Conservation (phyloP, 2,113 vertebrate species). For the Eleginops maclovinus region DNA sequence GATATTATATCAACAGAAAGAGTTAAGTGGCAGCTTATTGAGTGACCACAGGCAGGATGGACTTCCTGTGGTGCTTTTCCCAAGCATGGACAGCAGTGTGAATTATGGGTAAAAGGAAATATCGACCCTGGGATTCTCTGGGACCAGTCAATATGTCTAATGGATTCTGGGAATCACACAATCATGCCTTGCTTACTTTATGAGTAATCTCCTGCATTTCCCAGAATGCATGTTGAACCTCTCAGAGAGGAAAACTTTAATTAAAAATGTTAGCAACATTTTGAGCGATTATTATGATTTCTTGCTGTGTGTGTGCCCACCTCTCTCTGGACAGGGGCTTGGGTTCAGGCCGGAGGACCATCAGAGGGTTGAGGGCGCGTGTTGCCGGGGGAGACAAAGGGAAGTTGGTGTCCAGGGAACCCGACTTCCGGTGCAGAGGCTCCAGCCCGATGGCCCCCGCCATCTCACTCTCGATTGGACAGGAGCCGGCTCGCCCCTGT, state of each 20-base stretch:
- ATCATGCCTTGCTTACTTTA: background rate
- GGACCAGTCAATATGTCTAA: constrained; percentile 1
- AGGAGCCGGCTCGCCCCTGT: constrained; percentile 89
- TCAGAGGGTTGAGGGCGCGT: constrained; percentile 86
- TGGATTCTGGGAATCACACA: background rate
- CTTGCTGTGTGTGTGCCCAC: constrained; percentile 72
- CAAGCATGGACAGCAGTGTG: background rate
- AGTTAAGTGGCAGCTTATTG: no score
- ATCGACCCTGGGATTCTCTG: background rate
- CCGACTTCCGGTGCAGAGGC: constrained; percentile 96
- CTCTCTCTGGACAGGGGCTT: constrained; percentile 95
- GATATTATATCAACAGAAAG: no score
- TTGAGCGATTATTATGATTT: background rate
- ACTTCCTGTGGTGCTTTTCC: background rate
- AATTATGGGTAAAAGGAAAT: constrained; percentile 1
- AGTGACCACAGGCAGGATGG: no score
- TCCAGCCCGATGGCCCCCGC: constrained; percentile 94
- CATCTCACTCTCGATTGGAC: constrained; percentile 97
- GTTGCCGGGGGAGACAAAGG: constrained; percentile 90
- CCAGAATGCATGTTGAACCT: background rate
- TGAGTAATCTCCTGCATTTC: background rate
- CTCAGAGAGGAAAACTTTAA: background rate
- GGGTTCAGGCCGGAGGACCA: constrained; percentile 91
- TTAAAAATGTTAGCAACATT: background rate
- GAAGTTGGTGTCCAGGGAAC: constrained; percentile 97